phyloP scores from a whole-genome alignment of 2,113 vertebrate species.

The Dolichallabes microphthalmus region DNA sequence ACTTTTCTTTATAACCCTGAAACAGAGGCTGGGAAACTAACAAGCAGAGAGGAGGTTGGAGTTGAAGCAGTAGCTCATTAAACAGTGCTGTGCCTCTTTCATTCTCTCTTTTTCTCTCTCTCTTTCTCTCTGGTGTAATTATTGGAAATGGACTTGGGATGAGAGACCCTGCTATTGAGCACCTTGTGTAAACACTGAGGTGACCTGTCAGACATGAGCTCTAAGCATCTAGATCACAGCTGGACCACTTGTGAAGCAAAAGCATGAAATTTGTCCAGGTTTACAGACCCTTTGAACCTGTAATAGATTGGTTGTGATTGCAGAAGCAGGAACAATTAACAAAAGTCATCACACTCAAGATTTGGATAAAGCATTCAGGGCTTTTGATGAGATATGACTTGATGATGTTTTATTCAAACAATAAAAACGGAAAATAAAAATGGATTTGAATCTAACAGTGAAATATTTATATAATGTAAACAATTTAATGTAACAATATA shows the following conservation, averaged over 20 bases:
- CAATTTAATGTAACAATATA: not conserved
- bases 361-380: slow-evolving; percentile 60
- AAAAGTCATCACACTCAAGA: slow-evolving; percentile 55
- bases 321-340: slow-evolving; percentile 56
- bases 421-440: no score
- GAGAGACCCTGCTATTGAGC: slow-evolving; percentile 47
- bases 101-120: slow-evolving; percentile 34
- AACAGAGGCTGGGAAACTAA: slow-evolving; percentile 31
- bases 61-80: slow-evolving; percentile 53
- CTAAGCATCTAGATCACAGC: slow-evolving; percentile 57
- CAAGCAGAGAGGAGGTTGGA: slow-evolving; percentile 45
- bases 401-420: not conserved
- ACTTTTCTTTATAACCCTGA: slow-evolving; percentile 23
- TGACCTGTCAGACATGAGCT: slow-evolving; percentile 51
- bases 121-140: slow-evolving; percentile 57
- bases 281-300: slow-evolving; percentile 55
- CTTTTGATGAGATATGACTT: slow-evolving; percentile 52
- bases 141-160: slow-evolving; percentile 52
- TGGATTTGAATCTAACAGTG: not conserved
- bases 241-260: slow-evolving; percentile 54
- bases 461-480: not conserved
- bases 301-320: slow-evolving; percentile 64
- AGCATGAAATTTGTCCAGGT: slow-evolving; percentile 48
- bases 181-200: slow-evolving; percentile 53
- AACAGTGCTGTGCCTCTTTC: slow-evolving; percentile 49